These are phyloP conservation scores for Enteromius argenteus DNA, from an alignment of 2,797 vertebrate genomes.

Conservation along the genomic window DNA sequence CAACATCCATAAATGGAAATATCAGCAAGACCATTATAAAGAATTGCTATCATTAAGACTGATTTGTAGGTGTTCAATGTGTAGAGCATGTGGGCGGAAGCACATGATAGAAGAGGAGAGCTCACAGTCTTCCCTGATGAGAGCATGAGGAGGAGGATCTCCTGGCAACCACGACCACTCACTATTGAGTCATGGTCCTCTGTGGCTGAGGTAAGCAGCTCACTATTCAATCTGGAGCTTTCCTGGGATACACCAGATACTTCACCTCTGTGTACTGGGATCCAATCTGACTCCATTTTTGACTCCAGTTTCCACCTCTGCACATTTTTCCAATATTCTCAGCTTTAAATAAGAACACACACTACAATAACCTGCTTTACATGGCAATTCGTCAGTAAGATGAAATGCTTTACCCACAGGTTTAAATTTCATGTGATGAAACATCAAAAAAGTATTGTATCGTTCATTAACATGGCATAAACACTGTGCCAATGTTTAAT, in stretches of 20 bases:
- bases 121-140: slow-evolving; percentile 42
- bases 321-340: neutral
- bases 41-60: slow-evolving; percentile 24
- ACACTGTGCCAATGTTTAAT: neutral
- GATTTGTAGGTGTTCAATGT: slow-evolving; percentile 19
- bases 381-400: neutral
- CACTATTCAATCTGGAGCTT: slow-evolving; percentile 37
- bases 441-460: neutral
- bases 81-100: slow-evolving; percentile 30
- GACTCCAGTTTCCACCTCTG: slow-evolving; percentile 3
- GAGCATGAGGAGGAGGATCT: slow-evolving; percentile 50
- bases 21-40: neutral
- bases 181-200: slow-evolving; percentile 39
- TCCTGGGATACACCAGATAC: slow-evolving; percentile 37
- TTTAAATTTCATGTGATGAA: neutral
- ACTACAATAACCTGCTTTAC: neutral
- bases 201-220: slow-evolving; percentile 13
- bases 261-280: neutral
- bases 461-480: neutral
- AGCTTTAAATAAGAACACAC: neutral
- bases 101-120: slow-evolving; percentile 29
- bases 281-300: neutral
- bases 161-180: slow-evolving; percentile 58
- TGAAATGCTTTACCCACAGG: neutral
- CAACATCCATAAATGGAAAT: slow-evolving; percentile 12